Evolutionary conservation across 2,888 invertebrate species (phyloP), one percentile per base, ranked within the genome.

Genomic region (Epistrophe eligans): DNA sequence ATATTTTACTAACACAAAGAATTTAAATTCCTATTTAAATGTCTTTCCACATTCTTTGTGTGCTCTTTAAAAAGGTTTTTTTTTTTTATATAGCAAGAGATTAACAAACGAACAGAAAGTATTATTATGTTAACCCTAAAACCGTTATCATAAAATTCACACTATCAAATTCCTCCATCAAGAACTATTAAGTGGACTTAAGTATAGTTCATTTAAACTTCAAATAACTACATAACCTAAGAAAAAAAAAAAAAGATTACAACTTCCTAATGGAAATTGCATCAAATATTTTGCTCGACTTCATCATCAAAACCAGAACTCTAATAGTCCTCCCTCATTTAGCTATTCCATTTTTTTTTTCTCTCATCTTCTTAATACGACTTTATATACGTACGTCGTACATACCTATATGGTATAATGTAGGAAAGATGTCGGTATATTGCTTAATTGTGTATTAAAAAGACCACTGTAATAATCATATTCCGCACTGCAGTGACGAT

Each of bases 401-500:
- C 28, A 43, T 48, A 24, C 24, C 38, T 11, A 35, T 8, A 35
- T 8, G 9, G 11, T 73, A 10, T 7, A 43, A 45, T 43, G 7
- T 13, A 52, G 13, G 6, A 52, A 52, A 13, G 11, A 52, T 28
- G 28, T 52, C 8, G 10, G 24, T 52, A 13, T 73, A 24, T 52
- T 7, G 24, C 38, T 62, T 40, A 60, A 40, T 40, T 43, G 40
- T 52, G n/a, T 50, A 17, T 55, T 32, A 40, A 52, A 64, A 43
- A 4, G 38, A 55, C 64, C 48, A 71, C 60, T 52, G 62, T 55
- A 28, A 77, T 77, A 72, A 82, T 72, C 64, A 66, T 72, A 77
- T 72, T 82, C 77, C 58, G 57, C 57, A 77, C 38, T 82, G 82
- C 77, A 77, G 77, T 71, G 64, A 2, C 24, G 24, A 24, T 55